Evolutionary conservation across 2,113 vertebrate genomes (phyloP).

Genomic region (Tyto alba): DNA sequence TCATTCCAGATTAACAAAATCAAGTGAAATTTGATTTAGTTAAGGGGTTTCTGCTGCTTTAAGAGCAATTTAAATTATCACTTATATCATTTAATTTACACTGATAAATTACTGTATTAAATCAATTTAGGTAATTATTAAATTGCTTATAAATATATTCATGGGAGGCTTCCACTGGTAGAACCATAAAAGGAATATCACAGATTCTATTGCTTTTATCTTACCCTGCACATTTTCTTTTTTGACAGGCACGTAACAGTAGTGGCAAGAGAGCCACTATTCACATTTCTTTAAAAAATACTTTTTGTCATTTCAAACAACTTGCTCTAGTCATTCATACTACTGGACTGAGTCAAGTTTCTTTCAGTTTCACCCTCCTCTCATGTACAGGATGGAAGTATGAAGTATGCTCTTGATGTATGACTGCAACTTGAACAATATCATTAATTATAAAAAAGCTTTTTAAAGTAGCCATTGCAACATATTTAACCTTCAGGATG

Average conservation of each 20-base stretch:
- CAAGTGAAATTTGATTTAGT: not conserved
- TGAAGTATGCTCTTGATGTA: not conserved
- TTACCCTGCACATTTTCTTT: not conserved
- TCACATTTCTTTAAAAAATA: not conserved
- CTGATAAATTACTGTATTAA: not conserved
- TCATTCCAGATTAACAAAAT: not conserved
- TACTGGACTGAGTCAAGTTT: not conserved
- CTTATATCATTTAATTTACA: not conserved
- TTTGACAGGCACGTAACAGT: not conserved
- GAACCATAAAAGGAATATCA: not conserved
- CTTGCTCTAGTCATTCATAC: not conserved
- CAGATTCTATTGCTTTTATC: not conserved
- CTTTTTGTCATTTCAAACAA: not conserved
- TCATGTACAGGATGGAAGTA: not conserved
- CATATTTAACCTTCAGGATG: not conserved
- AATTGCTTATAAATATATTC: not conserved
- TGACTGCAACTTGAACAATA: not conserved
- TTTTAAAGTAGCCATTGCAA: not conserved
- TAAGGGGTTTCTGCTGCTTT: not conserved
- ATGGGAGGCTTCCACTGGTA: not conserved
- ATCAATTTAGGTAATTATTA: not conserved
- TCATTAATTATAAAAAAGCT: not conserved
- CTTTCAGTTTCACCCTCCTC: not conserved
- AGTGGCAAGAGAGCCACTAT: not conserved
- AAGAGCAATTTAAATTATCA: not conserved